A percentile compares a stretch with the other conserved stretches of the same genome.
These are phyloP conservation scores for human (Homo sapiens) DNA, from an alignment of 2,113 vertebrate species.

Conservation along the genomic window GRCh38 chr11:111374001-111374500, in stretches of 20 bases:
- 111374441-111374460: too few relatives aligned
- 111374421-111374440: too few relatives aligned
- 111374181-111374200: slow-evolving; percentile 14
- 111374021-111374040: not conserved
- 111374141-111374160: not conserved
- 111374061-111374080: slow-evolving; percentile 31
- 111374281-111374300: not conserved
- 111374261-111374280: not conserved
- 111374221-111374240: slow-evolving; percentile 33
- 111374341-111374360: not conserved
- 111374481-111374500: too few relatives aligned
- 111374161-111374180: not conserved
- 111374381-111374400: not conserved
- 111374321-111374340: not conserved
- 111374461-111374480: too few relatives aligned
- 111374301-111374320: not conserved
- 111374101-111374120: not conserved
- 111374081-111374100: not conserved
- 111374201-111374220: not conserved
- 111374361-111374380: not conserved
- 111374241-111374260: not conserved
- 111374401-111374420: not conserved
- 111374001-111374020: not conserved
- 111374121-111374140: not conserved
- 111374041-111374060: slow-evolving; percentile 38